phyloP scores from a whole-genome alignment of 2,797 vertebrate genomes.

The Chelonia mydas region DNA sequence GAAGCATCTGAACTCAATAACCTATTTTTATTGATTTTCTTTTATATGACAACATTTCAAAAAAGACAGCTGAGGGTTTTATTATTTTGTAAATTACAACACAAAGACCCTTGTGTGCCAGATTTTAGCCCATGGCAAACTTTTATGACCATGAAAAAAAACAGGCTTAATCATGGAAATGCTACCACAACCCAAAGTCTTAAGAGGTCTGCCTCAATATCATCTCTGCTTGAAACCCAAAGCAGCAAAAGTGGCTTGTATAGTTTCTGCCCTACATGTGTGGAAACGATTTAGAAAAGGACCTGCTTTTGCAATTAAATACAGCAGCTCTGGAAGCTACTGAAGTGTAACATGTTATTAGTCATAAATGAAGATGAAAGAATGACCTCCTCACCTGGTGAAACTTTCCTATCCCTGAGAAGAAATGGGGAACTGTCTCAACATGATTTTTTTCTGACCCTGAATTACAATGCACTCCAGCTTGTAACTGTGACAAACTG shows the following conservation, averaged over 20 bases:
- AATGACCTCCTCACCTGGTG: neutral
- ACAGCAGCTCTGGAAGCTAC: neutral
- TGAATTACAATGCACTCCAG: neutral
- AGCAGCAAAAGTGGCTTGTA: neutral
- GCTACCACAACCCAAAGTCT: neutral
- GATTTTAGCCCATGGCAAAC: neutral
- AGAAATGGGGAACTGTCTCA: neutral
- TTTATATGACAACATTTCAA: neutral
- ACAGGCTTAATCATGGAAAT: neutral
- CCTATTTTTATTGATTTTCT: neutral
- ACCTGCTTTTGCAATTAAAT: neutral
- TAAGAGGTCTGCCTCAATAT: neutral
- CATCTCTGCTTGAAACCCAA: neutral
- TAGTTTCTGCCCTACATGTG: neutral
- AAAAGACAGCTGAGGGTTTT: neutral
- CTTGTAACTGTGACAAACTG: neutral
- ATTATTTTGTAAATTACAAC: neutral
- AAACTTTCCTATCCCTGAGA: accelerated
- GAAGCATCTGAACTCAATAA: neutral
- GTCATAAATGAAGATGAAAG: neutral
- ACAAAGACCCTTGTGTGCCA: neutral
- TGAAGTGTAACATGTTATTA: neutral
- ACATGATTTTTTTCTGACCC: neutral
- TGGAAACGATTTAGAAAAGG: neutral
- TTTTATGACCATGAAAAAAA: neutral